A percentile compares a stretch with the other conserved stretches of the same genome.
These are phyloP conservation scores for Oxyruncus cristatus DNA, from an alignment of 2,113 vertebrate genomes.

Conservation along the genomic window DNA sequence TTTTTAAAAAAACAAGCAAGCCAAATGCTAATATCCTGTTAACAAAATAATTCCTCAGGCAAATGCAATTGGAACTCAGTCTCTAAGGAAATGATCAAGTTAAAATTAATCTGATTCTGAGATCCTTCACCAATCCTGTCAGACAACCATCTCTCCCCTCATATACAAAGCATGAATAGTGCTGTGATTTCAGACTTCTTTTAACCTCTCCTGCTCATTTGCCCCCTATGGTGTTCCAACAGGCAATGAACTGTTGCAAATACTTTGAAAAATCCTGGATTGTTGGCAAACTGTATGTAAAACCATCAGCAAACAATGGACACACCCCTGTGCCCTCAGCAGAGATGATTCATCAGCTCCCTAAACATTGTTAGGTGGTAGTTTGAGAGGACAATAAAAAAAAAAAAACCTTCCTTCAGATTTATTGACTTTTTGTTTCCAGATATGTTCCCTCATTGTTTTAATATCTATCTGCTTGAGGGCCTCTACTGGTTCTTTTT, in stretches of 20 bases:
- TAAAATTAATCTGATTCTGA: background rate
- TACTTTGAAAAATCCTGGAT: background rate
- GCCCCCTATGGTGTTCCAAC: background rate
- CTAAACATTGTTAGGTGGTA: background rate
- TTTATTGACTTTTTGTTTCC: conserved; percentile 40
- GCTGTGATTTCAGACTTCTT: background rate
- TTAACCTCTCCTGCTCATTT: background rate
- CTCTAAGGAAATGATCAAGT: background rate
- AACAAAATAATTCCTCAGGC: background rate
- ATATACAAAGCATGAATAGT: background rate
- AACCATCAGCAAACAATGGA: background rate
- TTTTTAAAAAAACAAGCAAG: background rate
- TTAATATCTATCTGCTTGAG: conserved; percentile 47
- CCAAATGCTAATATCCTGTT: background rate
- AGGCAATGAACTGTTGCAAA: background rate
- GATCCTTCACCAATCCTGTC: background rate
- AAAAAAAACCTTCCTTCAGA: background rate
- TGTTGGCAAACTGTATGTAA: background rate
- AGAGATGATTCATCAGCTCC: background rate
- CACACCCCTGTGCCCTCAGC: background rate
- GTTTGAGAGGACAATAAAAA: background rate
- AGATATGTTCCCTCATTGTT: conserved; percentile 30
- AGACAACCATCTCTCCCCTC: background rate
- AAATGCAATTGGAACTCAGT: background rate
- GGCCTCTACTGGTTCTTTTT: conserved; percentile 30